A percentile compares a stretch with the other conserved stretches of the same genome.
Conservation (phyloP, 2,888 invertebrate species). For the Pyralis farinalis region DNA sequence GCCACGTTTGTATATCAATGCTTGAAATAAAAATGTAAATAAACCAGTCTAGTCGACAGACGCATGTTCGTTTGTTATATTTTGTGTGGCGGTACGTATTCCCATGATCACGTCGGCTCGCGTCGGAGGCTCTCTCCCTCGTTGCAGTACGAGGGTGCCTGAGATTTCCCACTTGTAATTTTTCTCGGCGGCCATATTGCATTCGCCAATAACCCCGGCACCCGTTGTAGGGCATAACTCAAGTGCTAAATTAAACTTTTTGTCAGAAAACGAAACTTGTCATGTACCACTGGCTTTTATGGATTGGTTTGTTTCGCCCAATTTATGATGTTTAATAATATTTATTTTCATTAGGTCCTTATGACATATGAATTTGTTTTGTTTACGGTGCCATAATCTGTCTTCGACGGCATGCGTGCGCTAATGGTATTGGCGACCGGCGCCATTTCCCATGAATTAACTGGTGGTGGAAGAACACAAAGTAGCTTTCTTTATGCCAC, state of each 20-base stretch:
- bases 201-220: slow-evolving; percentile 50
- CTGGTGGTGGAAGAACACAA: no score
- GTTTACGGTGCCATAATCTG: no score
- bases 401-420: no score
- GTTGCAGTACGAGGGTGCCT: slow-evolving; percentile 49
- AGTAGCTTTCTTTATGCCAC: no score
- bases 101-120: slow-evolving; percentile 25
- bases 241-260: slow-evolving; percentile 66
- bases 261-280: slow-evolving; percentile 48
- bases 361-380: no score
- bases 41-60: not conserved
- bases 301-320: slow-evolving; percentile 38
- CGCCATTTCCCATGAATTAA: no score
- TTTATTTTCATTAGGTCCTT: slow-evolving; percentile 10
- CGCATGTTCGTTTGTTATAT: not conserved
- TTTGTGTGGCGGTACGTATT: no score
- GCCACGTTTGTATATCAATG: no score
- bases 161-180: slow-evolving; percentile 62
- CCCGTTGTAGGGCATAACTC: slow-evolving; percentile 53
- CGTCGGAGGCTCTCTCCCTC: slow-evolving; percentile 24
- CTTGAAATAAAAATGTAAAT: no score
- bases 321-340: slow-evolving; percentile 20
- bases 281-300: slow-evolving; percentile 53
- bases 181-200: slow-evolving; percentile 57
- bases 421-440: no score